Percentiles rank a stretch among this genome's conserved stretches.
phyloP scores from a whole-genome alignment of 2,113 vertebrate genomes.

The Leiothrix lutea region DNA sequence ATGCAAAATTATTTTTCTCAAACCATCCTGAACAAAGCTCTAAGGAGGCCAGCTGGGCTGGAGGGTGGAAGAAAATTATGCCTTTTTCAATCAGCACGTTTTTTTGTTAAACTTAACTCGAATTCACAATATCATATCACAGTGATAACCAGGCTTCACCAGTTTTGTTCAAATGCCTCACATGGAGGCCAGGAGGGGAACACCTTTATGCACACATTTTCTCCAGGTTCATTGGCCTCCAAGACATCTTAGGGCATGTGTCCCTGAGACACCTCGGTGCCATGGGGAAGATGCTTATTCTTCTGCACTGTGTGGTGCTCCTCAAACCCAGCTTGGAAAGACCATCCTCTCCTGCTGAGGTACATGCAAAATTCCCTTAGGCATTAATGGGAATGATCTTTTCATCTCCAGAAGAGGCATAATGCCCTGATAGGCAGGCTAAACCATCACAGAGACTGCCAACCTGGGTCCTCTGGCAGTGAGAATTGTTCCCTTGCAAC shows the following conservation, averaged over 20 bases:
- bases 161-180: neutral
- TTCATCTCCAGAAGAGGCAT: neutral
- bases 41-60: constrained; percentile 16
- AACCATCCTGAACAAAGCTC: neutral
- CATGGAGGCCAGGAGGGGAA: neutral
- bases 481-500: neutral
- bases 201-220: neutral
- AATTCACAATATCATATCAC: neutral
- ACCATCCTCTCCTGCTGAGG: neutral
- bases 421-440: neutral
- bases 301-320: neutral
- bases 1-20: neutral
- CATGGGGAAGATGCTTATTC: neutral
- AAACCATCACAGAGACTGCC: neutral
- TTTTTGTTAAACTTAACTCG: neutral
- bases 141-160: neutral
- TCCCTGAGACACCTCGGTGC: neutral
- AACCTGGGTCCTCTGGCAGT: neutral
- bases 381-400: neutral
- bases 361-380: neutral
- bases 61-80: neutral
- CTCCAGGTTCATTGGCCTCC: neutral
- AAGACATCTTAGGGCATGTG: neutral
- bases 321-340: constrained; percentile 7
- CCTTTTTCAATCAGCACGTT: neutral